Evolutionary conservation across 2,113 vertebrate species (phyloP).

Genomic region (Petromus typicus): DNA sequence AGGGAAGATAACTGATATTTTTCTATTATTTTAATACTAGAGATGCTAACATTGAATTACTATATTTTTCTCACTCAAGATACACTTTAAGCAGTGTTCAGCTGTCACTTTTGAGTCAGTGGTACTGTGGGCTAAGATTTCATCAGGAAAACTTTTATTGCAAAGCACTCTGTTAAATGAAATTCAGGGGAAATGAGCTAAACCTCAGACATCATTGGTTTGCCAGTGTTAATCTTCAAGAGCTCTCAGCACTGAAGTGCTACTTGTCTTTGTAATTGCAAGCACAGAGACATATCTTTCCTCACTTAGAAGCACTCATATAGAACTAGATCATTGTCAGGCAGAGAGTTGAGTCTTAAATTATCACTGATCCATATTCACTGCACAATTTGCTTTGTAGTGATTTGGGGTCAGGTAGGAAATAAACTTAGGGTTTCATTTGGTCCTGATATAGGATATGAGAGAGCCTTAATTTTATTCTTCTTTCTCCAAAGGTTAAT

Average conservation of each 20-base stretch:
- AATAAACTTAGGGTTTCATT: not conserved
- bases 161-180: conserved; percentile 17
- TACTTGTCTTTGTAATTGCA: conserved; percentile 45
- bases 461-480: not conserved
- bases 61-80: not conserved
- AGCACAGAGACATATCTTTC: not conserved
- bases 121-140: not conserved
- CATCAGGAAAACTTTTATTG: conserved; percentile 27
- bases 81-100: not conserved
- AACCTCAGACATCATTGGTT: not conserved
- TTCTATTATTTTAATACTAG: not conserved
- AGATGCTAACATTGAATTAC: not conserved
- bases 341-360: not conserved
- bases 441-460: not conserved
- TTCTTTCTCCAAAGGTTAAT: not conserved
- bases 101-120: not conserved
- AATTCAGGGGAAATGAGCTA: conserved; percentile 45
- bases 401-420: not conserved
- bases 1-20: not conserved
- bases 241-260: conserved; percentile 33
- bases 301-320: not conserved
- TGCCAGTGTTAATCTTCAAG: not conserved
- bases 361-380: not conserved
- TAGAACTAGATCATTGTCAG: not conserved
- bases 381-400: not conserved